Evolutionary conservation across 30 jellyfish, hydroid and myxozoan genomes (phyloP), one percentile per base, ranked within the genome.

Genomic region (Aurelia aurita complex sp. Pacific): DNA sequence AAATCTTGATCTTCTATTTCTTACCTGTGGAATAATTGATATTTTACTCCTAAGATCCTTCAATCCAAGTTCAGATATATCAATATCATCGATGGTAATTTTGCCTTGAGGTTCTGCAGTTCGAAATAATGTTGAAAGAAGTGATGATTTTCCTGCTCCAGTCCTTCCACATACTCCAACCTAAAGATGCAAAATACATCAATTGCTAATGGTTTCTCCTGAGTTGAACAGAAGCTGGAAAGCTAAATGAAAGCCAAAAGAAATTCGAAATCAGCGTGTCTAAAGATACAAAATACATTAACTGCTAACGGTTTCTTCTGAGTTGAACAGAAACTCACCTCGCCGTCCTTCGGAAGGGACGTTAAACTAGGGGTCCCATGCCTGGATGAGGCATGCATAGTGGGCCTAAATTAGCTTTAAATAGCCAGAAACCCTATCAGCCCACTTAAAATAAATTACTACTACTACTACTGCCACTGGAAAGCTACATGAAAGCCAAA

Each of bases 81-180:
- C 91, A 17, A 72, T 69, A 65, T 84, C 94, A 77, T 92, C 98
- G 55, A 92, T 87, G 2, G 68, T 59, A 35, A 92, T 92, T 52
- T 14, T 14, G 12, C 98, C 98, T 8, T 66, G 32, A 52, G 98
- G 97, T 52, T 92, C 98, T 14, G 98, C 83, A 12, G 98, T 92
- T 64, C 98, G 79, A 66, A 92, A 92, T 53, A 92, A 77, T 23
- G 98, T 92, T 46, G 98, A 92, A 64, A 92, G 66, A 69, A 92
- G 74, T 5, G 98, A 92, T 1, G 98, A 92, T 59, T 92, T 92
- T 16, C 98, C 98, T 29, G 98, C 98, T 10, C 98, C 98, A 15
- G 98, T 92, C 32, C 98, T 50, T 59, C 98, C 98, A 78, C 98
- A 92, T 3, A 92, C 98, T 11, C 98, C 98, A 68, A 92, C 88